Evolutionary conservation across 2,797 vertebrate species (phyloP).

Genomic region (Coluber constrictor): DNA sequence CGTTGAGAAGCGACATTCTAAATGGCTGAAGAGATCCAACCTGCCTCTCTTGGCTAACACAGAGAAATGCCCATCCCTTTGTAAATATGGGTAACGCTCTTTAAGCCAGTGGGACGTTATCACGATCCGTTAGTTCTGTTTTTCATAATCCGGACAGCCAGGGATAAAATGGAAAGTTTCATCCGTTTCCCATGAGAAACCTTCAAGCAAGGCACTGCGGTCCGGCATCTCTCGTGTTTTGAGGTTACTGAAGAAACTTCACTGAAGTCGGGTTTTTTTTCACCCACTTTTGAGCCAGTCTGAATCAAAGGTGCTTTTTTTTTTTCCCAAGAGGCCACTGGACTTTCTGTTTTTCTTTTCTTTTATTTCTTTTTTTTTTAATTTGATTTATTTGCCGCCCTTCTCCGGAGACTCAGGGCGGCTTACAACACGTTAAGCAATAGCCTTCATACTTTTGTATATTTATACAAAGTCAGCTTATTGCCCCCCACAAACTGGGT

Average conservation of each 20-base stretch:
- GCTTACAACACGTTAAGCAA: too few relatives aligned
- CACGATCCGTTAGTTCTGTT: background rate
- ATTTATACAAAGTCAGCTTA: too few relatives aligned
- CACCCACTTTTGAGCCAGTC: too few relatives aligned
- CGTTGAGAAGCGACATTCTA: background rate
- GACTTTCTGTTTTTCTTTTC: too few relatives aligned
- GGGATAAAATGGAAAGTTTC: background rate
- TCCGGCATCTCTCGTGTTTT: background rate
- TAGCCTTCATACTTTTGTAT: too few relatives aligned
- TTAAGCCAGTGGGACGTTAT: background rate
- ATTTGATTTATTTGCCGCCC: too few relatives aligned
- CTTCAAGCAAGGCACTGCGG: background rate
- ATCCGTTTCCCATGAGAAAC: background rate
- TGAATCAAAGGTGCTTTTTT: too few relatives aligned
- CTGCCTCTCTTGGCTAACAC: background rate
- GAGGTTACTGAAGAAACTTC: background rate
- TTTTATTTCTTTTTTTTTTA: too few relatives aligned
- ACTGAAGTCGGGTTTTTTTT: background rate
- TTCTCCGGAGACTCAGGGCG: too few relatives aligned
- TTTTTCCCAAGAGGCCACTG: too few relatives aligned
- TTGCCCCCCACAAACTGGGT: too few relatives aligned
- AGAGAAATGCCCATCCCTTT: background rate
- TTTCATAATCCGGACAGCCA: background rate
- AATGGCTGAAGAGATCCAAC: background rate
- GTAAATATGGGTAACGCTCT: background rate